Evolutionary conservation across 2,888 invertebrate species (phyloP).

Genomic region (Nebria salina): DNA sequence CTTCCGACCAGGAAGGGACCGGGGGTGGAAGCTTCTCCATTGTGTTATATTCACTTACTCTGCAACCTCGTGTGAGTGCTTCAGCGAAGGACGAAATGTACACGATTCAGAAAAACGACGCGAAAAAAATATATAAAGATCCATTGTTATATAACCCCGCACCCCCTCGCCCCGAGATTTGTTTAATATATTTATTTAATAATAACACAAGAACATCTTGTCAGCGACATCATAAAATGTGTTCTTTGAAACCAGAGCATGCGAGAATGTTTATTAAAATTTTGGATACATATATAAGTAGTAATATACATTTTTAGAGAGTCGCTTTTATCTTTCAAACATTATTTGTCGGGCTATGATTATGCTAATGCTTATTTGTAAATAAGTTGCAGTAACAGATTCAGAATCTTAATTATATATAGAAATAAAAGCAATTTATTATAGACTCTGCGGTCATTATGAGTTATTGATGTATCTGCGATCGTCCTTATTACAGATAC

Average conservation of each 20-base stretch:
- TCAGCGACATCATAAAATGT: neutral
- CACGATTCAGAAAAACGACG: neutral
- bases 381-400: no score
- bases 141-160: neutral
- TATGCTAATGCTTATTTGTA: no score
- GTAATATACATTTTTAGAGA: no score
- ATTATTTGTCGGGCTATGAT: no score
- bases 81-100: neutral
- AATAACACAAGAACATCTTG: neutral
- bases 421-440: no score
- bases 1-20: neutral
- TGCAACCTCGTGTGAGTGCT: neutral
- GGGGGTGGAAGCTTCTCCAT: neutral
- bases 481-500: no score
- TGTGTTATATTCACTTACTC: neutral
- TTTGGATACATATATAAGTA: neutral
- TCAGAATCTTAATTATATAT: no score
- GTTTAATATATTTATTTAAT: conserved; percentile 1
- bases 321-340: no score
- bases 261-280: neutral
- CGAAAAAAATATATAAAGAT: neutral
- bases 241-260: neutral
- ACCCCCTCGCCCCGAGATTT: neutral
- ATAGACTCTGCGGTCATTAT: no score
- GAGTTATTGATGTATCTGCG: no score